Evolutionary conservation across 2,113 vertebrate genomes (phyloP), one percentile per base, ranked within the genome.

Genomic region (Raphicerus campestris): DNA sequence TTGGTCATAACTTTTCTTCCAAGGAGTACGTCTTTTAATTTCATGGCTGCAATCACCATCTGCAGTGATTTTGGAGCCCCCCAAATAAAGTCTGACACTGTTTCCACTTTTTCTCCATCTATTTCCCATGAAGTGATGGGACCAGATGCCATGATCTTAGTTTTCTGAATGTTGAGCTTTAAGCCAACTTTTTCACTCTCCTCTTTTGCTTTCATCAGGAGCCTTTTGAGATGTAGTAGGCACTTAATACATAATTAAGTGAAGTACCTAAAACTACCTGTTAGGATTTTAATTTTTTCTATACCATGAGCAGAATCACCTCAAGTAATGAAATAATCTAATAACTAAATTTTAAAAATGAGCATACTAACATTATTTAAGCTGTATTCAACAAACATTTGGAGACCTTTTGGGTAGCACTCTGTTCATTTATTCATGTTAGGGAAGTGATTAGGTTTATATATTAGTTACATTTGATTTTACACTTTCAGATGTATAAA

Each of bases 281-380:
- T 49, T 93, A 56, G 77, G 32, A 45, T 91, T 93, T 94, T 56
- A 49, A 10, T 91, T 47, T 63, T 94, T 95, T 75, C n/a, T n/a
- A 11, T 66, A 63, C 6, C 70, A 26, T 70, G 89, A 55, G 8
- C 28, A 82, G 90, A 88, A 91, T 26, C 26, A 86, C n/a, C 75
- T 91, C 32, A 95, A 77, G 63, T 89, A 78, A 80, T 75, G 39
- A 89, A 92, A 58, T 91, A 88, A 24, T 8, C 2, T 91, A 70
- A 20, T 81, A 53, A 70, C 28, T 51, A 70, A 28, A 81, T 51
- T 90, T 3, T 16, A 86, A 92, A 93, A 92, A 53, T 53, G 70
- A 85, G 10, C 28, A 77, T 75, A 49, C 45, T 93, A 49, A 22
- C 47, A 75, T 47, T 49, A 86, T 53, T 90, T 39, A 55, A 53